Evolutionary conservation across 2,888 invertebrate genomes (phyloP), one percentile per base, ranked within the genome.

Genomic region (Drosophila kambysellisi): DNA sequence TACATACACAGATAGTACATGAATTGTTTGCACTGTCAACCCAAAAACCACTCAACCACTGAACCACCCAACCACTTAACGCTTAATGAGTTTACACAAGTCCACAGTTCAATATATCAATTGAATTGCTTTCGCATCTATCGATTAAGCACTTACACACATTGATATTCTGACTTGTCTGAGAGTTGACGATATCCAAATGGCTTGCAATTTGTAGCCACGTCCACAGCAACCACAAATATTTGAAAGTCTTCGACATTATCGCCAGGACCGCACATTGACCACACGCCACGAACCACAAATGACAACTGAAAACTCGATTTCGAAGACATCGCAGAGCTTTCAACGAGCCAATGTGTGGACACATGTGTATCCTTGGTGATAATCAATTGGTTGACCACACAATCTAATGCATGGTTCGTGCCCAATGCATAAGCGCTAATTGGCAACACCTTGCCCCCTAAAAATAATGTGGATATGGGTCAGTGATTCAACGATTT

Each of bases 151-250:
- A 87, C 96, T 95, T 94, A 96, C 96, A 94, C 88, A 96, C 95
- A 91, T 96, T 96, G 72, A 96, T 95, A 91, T 95, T 96, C 92
- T 96, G 96, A 66, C 95, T 95, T 0, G 96, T 96, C 93, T 96
- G 96, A 9, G 90, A 88, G 15, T 57, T 30, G 7, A 64, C 62
- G 32, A 80, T 70, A 62, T 80, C 65, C 52, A 53, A 64, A 32
- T 69, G 64, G 2, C 37, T 51, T 48, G 25, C 60, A 48, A 39
- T 39, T 37, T 75, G 62, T 17, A 82, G 46, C 54, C 67, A 32
- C 8, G 70, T 43, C 74, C 71, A 76, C 20, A 84, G 2, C 5
- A 83, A 33, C 62, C 74, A 90, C 30, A 79, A 56, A 58, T 48
- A 68, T 51, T 82, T 81, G 0, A 75, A 67, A 33, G 48, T 70